These are phyloP conservation scores for Phortica magna DNA, from an alignment of 2,888 invertebrate species.

Conservation along the genomic window DNA sequence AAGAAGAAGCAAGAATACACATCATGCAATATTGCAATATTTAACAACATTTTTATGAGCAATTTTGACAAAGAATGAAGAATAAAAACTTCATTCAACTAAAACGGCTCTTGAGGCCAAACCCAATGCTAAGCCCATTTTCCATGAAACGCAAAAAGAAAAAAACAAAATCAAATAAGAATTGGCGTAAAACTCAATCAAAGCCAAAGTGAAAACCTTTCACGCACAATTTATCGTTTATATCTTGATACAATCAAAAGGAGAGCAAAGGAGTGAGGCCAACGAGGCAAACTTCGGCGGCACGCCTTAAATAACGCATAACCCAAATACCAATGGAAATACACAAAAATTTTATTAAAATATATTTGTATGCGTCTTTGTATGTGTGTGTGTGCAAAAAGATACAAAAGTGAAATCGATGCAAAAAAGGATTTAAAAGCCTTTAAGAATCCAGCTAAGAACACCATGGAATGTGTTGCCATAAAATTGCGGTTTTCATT, in stretches of 20 bases:
- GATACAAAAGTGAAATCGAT: slow-evolving; percentile 60
- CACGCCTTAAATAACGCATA: slow-evolving; percentile 65
- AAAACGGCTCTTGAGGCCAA: no score
- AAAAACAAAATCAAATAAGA: background rate
- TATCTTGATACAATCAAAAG: slow-evolving; percentile 43
- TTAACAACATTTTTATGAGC: no score
- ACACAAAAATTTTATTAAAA: slow-evolving; percentile 61
- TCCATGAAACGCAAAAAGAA: no score
- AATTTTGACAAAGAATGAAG: no score
- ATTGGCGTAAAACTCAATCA: slow-evolving; percentile 7
- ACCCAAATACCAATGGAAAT: slow-evolving; percentile 63
- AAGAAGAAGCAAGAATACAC: no score
- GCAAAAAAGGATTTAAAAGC: slow-evolving; percentile 54
- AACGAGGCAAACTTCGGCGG: background rate
- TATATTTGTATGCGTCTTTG: slow-evolving; percentile 29
- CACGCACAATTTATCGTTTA: slow-evolving; percentile 52
- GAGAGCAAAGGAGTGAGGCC: slow-evolving; percentile 1
- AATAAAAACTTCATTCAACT: no score
- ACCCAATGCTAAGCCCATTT: no score
- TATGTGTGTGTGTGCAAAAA: slow-evolving; percentile 22
- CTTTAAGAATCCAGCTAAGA: slow-evolving; percentile 53
- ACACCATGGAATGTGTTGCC: slow-evolving; percentile 52
- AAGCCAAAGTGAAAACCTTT: slow-evolving; percentile 8
- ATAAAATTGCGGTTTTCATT: slow-evolving; percentile 63
- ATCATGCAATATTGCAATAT: no score